Evolutionary conservation across 2,888 invertebrate species (phyloP).

Genomic region (Graphium colonna): DNA sequence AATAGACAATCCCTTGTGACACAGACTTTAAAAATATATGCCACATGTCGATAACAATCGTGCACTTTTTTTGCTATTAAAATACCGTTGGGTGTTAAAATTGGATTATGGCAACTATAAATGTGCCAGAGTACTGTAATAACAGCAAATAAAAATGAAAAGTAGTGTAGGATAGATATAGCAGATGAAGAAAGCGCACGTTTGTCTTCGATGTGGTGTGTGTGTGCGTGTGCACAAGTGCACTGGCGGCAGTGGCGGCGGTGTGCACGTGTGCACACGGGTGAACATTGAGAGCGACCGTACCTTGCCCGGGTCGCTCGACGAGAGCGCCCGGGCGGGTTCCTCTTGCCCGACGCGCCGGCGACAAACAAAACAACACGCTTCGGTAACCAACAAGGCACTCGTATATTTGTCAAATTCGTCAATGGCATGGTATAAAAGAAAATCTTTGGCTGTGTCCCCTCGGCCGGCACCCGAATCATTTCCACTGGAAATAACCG

Average conservation of each 20-base stretch:
- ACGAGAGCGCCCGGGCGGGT: slow-evolving; percentile 88
- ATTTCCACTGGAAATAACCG: slow-evolving; percentile 69
- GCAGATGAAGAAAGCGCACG: slow-evolving; percentile 32
- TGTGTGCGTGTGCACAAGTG: slow-evolving; percentile 26
- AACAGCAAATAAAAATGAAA: neutral
- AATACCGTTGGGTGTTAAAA: no score
- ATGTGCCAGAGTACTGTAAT: neutral
- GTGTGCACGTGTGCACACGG: neutral
- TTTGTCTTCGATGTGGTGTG: slow-evolving; percentile 64
- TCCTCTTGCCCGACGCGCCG: slow-evolving; percentile 66
- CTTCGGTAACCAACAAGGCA: slow-evolving; percentile 73
- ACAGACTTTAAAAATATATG: slow-evolving; percentile 26
- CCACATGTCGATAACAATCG: slow-evolving; percentile 34
- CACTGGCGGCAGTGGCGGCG: neutral
- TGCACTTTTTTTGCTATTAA: neutral
- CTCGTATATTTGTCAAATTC: slow-evolving; percentile 72
- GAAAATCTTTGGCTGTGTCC: slow-evolving; percentile 70
- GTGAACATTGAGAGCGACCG: slow-evolving; percentile 37
- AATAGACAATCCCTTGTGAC: slow-evolving; percentile 8
- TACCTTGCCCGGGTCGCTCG: slow-evolving; percentile 90
- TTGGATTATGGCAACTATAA: no score
- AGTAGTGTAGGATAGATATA: no score
- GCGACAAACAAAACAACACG: slow-evolving; percentile 69
- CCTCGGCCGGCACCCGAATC: slow-evolving; percentile 66
- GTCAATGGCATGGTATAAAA: slow-evolving; percentile 49